Evolutionary conservation across 2,797 vertebrate genomes (phyloP).

Genomic region (Stomatorhinus walkeri): DNA sequence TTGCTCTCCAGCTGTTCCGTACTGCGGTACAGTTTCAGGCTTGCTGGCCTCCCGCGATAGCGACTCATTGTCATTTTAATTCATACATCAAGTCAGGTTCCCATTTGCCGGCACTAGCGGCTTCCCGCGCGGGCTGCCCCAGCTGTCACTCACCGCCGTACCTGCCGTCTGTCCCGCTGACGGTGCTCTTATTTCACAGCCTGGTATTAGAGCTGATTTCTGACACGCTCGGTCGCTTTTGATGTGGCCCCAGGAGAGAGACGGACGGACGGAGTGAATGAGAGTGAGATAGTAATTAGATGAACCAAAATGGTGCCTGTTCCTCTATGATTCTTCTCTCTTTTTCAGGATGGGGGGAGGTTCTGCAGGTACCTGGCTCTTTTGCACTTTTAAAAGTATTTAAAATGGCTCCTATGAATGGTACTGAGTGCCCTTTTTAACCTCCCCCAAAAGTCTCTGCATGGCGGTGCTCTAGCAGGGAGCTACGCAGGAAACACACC

Average conservation of each 20-base stretch:
- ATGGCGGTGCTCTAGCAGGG: background rate
- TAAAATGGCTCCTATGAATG: background rate
- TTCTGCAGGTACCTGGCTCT: background rate
- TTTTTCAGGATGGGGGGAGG: background rate
- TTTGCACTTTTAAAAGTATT: background rate
- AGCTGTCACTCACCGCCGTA: background rate
- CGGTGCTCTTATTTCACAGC: background rate
- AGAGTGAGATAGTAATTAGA: background rate
- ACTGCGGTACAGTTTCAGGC: background rate
- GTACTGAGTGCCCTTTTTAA: background rate
- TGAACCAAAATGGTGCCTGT: background rate
- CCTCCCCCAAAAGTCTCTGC: background rate
- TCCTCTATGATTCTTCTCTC: background rate
- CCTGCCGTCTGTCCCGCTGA: background rate
- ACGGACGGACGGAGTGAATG: background rate
- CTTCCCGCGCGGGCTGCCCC: background rate
- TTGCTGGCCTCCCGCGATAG: conserved; percentile 1
- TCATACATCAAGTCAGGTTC: conserved; percentile 10
- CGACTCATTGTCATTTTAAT: conserved; percentile 18
- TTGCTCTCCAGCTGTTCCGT: conserved; percentile 9
- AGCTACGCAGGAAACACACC: background rate
- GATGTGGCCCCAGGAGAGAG: background rate
- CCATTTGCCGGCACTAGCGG: background rate
- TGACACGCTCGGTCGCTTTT: background rate
- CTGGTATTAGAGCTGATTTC: background rate